Conservation (phyloP, 1,140 invertebrate species). For the Eupeodes corollae region DNA sequence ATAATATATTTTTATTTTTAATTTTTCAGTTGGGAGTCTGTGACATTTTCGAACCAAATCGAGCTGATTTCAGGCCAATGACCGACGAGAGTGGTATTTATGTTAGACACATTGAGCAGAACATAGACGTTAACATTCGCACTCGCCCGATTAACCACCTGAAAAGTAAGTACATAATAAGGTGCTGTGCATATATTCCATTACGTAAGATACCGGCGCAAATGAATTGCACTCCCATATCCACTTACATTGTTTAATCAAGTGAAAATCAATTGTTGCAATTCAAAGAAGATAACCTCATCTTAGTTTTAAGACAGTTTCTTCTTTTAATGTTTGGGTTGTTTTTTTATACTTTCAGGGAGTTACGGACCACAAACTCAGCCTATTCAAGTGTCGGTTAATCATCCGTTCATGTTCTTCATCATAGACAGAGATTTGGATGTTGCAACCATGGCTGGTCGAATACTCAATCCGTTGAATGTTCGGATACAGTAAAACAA, state of each 20-base stretch:
- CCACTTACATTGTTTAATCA: neutral
- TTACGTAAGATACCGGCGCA: neutral
- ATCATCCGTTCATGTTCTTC: slow-evolving; percentile 70
- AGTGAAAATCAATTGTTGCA: neutral
- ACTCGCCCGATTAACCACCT: slow-evolving; percentile 46
- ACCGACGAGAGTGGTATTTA: slow-evolving; percentile 59
- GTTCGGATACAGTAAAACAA: slow-evolving; percentile 50
- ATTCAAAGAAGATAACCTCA: slow-evolving; percentile 1
- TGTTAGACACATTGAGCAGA: slow-evolving; percentile 69
- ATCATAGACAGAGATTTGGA: slow-evolving; percentile 66
- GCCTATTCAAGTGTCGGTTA: slow-evolving; percentile 57
- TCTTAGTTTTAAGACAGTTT: neutral
- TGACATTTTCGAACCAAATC: slow-evolving; percentile 64
- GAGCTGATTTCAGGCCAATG: slow-evolving; percentile 64
- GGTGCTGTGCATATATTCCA: neutral
- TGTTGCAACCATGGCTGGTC: slow-evolving; percentile 63
- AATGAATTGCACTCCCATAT: neutral
- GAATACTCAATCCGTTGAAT: slow-evolving; percentile 68
- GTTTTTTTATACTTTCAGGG: slow-evolving; percentile 18
- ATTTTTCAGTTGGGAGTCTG: slow-evolving; percentile 54
- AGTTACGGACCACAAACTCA: slow-evolving; percentile 35
- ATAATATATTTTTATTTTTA: slow-evolving; percentile 1
- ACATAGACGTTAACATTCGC: slow-evolving; percentile 64
- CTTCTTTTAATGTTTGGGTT: slow-evolving; percentile 5
- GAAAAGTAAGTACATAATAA: slow-evolving; percentile 40